Evolutionary conservation across 2,113 vertebrate genomes (phyloP), one percentile per base, ranked within the genome.

Genomic region (Mustela lutreola): DNA sequence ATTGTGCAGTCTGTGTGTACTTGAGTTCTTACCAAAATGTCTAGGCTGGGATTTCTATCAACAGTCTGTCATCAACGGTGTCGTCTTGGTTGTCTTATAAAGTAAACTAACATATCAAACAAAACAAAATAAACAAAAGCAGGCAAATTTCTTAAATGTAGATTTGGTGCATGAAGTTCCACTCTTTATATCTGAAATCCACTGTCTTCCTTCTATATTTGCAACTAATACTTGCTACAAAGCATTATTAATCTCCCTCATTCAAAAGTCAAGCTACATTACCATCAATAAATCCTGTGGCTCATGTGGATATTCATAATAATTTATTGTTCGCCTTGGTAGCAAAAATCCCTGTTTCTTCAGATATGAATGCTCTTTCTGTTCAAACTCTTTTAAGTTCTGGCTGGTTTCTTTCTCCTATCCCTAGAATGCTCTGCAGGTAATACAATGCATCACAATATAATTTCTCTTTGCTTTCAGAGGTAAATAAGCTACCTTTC

Each of bases 401-500:
- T 96, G 62, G 22, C 36, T 97, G 63, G 50, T 73, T 95, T 98
- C 73, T 76, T 83, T 89, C 56, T 97, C 76, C 33, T 90, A 95
- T 95, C 97, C 98, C 75, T 96, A 94, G 96, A 97, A 87, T 96
- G 97, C 70, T 98, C 95, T 79, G 76, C 89, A 91, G 56, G 95
- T 36, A 87, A 63, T 97, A 70, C 62, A 94, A 7, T 92, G 86
- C 19, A 91, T 75, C 94, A 76, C 50, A 95, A 26, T 88, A 5
- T 70, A 87, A 97, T 94, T 65, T 79, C 96, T 96, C 91, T 97
- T 98, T 97, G 79, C 95, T 96, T 97, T 93, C 79, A 96, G 81
- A 97, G 85, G 79, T 98, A 98, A 98, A 98, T 97, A 56, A 98
- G 94, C 96, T 98, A 84, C 94, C 97, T 98, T 98, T 97, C 93